Evolutionary conservation across 2,797 vertebrate genomes (phyloP), one percentile per base, ranked within the genome.

Genomic region (Esox masquinongy): DNA sequence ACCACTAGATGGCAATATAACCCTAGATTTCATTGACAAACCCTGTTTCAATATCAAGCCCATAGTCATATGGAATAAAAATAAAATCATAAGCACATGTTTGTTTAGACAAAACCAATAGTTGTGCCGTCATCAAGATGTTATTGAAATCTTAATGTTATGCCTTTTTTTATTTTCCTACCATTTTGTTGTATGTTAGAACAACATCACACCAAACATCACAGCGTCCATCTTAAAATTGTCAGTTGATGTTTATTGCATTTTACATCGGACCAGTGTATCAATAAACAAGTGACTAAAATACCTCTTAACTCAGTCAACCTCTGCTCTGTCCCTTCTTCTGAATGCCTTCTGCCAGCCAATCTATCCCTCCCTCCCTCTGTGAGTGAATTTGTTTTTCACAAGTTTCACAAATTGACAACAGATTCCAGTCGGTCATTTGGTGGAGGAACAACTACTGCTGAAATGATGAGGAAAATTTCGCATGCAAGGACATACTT

Each of bases 1-100:
- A 6, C 3, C 70, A 72, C 70, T 72, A 72, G 70, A 53, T n/a
- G 70, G 70, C 51, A 39, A 31, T 72, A 59, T n/a, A 34, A 36
- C 19, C 17, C 14, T 72, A 22, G 17, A 39, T 6, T 59, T 59
- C 15, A 29, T 2, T 56, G 8, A 26, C 15, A 26, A 1, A 31
- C 26, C 12, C 15, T 64, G 63, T 31, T 31, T 64, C 63, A 64
- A 15, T 64, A 26, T 31, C 24, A 64, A 31, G 15, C 26, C 24
- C 63, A 64, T 5, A 31, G 14, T 16, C 24, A 31, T 14, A 29
- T 15, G 1, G 53, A 22, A 56, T 56, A 22, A 56, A 9, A 56
- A 56, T 6, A 22, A 56, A 56, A 53, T 22, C 0, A 22, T 56
- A 6, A 7, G 39, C 39, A 6, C 39, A 51, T 51, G 50, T 51